These are phyloP conservation scores for Eubasilissa regina DNA, from an alignment of 1,140 invertebrate genomes.

Conservation along the genomic window DNA sequence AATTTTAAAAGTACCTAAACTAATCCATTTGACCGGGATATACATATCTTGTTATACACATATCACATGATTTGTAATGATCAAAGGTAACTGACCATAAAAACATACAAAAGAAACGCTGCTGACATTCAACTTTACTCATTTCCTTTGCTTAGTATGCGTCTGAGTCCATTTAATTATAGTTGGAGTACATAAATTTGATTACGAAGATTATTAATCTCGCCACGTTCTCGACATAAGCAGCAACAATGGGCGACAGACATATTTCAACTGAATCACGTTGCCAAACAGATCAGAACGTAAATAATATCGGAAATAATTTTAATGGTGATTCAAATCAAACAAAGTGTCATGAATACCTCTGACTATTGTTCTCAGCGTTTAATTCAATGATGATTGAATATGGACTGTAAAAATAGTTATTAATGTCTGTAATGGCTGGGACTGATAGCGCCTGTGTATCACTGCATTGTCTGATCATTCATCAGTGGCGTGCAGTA, in stretches of 20 bases:
- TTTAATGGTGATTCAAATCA: constrained; percentile 19
- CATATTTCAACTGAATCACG: constrained; percentile 33
- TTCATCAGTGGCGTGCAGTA: too few species aligned
- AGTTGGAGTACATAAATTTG: neutral
- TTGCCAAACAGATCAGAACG: constrained; percentile 18
- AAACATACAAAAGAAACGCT: constrained; percentile 1
- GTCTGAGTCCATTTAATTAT: neutral
- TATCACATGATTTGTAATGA: neutral
- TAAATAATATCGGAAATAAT: constrained; percentile 38
- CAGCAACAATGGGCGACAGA: constrained; percentile 25
- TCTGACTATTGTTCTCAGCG: constrained; percentile 15
- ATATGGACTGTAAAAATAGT: constrained; percentile 22
- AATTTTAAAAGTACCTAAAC: too few species aligned
- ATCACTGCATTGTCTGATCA: too few species aligned
- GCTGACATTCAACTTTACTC: constrained; percentile 6
- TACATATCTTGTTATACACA: neutral
- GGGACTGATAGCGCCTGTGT: too few species aligned
- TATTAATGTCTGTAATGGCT: neutral
- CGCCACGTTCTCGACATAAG: constrained; percentile 19
- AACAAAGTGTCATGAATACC: constrained; percentile 41
- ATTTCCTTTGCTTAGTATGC: constrained; percentile 26
- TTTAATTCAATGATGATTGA: constrained; percentile 28
- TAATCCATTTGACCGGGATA: too few species aligned
- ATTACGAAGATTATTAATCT: constrained; percentile 11
- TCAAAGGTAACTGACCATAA: neutral